These are phyloP conservation scores for Tiliacea aurago DNA, from an alignment of 2,888 invertebrate genomes.

Conservation along the genomic window DNA sequence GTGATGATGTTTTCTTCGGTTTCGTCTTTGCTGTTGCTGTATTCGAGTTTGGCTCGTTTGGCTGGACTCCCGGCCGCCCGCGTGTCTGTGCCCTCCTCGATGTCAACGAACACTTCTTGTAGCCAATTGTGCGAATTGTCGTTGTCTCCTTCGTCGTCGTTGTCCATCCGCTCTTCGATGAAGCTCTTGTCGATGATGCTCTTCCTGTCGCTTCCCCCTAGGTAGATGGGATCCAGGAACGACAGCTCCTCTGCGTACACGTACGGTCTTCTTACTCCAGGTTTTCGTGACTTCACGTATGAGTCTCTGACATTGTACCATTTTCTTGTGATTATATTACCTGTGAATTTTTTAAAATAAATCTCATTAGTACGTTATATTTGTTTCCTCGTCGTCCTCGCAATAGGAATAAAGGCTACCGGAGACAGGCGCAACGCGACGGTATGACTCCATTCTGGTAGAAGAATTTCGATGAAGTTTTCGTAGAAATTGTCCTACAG, in stretches of 20 bases:
- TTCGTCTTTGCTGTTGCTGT: conserved; percentile 55
- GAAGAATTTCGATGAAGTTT: too few species aligned
- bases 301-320: conserved; percentile 79
- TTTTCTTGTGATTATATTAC: conserved; percentile 73
- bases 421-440: too few species aligned
- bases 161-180: conserved; percentile 59
- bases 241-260: conserved; percentile 73
- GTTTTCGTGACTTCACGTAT: conserved; percentile 75
- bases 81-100: conserved; percentile 63
- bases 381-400: background rate
- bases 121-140: conserved; percentile 73
- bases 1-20: conserved; percentile 70
- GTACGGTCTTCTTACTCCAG: conserved; percentile 69
- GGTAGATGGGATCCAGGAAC: conserved; percentile 72
- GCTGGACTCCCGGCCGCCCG: conserved; percentile 42
- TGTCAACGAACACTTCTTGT: conserved; percentile 73
- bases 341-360: conserved; percentile 60
- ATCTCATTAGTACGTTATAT: background rate
- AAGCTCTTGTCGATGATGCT: conserved; percentile 45
- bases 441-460: too few species aligned
- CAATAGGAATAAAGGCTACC: too few species aligned
- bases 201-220: conserved; percentile 54
- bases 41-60: conserved; percentile 68
- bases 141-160: conserved; percentile 63
- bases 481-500: too few species aligned